phyloP scores from a whole-genome alignment of 2,113 vertebrate species.

The Microtus richardsoni region DNA sequence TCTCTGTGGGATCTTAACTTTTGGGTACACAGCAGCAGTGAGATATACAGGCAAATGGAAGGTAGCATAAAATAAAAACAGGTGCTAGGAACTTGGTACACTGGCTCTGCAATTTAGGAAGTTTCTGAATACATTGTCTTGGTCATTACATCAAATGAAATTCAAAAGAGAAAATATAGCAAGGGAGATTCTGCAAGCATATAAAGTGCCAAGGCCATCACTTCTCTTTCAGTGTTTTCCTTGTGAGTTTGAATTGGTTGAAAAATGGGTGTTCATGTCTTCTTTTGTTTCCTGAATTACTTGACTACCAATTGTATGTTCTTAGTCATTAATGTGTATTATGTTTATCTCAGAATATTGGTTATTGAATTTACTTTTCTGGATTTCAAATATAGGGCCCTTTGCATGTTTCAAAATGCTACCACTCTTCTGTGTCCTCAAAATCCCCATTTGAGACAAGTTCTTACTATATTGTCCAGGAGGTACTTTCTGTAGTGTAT shows the following conservation, averaged over 20 bases:
- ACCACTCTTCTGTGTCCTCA: neutral
- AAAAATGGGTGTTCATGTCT: neutral
- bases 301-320: neutral
- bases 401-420: neutral
- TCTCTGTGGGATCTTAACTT: neutral
- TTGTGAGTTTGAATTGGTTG: neutral
- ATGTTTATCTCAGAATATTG: neutral
- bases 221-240: neutral
- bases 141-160: neutral
- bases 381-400: neutral
- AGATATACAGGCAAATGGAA: neutral
- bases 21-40: neutral
- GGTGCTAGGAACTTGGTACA: neutral
- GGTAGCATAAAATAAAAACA: neutral
- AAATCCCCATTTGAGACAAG: neutral
- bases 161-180: neutral
- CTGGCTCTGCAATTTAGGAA: neutral
- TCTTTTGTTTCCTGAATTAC: neutral
- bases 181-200: conserved; percentile 26
- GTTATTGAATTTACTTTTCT: neutral
- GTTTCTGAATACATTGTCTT: neutral
- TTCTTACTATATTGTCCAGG: neutral
- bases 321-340: neutral
- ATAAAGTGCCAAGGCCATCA: neutral
- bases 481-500: neutral